A percentile compares a stretch with the other conserved stretches of the same genome.
These are phyloP conservation scores for Ephialtes manifestator DNA, from an alignment of 2,888 invertebrate genomes.

Conservation along the genomic window DNA sequence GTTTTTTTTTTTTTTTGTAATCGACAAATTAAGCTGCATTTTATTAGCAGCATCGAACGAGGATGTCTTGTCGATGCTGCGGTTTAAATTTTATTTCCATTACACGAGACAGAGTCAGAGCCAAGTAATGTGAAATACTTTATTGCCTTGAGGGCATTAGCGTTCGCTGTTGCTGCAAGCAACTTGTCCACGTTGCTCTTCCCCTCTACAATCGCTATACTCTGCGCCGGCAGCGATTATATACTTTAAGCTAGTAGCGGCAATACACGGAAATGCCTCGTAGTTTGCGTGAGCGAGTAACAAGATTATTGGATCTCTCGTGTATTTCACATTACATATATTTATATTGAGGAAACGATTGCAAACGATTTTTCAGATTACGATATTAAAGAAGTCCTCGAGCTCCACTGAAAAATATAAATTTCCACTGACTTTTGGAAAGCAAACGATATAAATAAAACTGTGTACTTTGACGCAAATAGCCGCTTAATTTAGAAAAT, in stretches of 20 bases:
- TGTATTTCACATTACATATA: background rate
- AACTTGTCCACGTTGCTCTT: slow-evolving; percentile 26
- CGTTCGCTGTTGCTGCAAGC: slow-evolving; percentile 30
- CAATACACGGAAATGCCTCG: slow-evolving; percentile 58
- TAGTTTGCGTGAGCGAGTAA: slow-evolving; percentile 30
- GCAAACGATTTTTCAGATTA: background rate
- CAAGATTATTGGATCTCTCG: slow-evolving; percentile 27
- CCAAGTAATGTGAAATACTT: slow-evolving; percentile 54
- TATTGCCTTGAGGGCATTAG: slow-evolving; percentile 48
- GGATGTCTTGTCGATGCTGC: slow-evolving; percentile 21
- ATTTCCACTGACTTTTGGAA: background rate
- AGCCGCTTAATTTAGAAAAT: slow-evolving; percentile 4
- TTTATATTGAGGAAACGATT: background rate
- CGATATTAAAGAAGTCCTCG: background rate
- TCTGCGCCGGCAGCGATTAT: background rate
- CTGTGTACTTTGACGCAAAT: background rate
- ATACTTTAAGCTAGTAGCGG: background rate
- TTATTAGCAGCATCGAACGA: slow-evolving; percentile 21
- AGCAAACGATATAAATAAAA: slow-evolving; percentile 14
- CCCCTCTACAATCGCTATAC: background rate
- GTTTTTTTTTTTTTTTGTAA: slow-evolving; percentile 17
- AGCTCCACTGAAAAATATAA: background rate
- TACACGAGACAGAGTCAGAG: slow-evolving; percentile 26
- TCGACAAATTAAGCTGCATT: background rate
- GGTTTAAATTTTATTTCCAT: slow-evolving; percentile 46